These are phyloP conservation scores for Jacana jacana DNA, from an alignment of 2,113 vertebrate genomes.

Conservation along the genomic window DNA sequence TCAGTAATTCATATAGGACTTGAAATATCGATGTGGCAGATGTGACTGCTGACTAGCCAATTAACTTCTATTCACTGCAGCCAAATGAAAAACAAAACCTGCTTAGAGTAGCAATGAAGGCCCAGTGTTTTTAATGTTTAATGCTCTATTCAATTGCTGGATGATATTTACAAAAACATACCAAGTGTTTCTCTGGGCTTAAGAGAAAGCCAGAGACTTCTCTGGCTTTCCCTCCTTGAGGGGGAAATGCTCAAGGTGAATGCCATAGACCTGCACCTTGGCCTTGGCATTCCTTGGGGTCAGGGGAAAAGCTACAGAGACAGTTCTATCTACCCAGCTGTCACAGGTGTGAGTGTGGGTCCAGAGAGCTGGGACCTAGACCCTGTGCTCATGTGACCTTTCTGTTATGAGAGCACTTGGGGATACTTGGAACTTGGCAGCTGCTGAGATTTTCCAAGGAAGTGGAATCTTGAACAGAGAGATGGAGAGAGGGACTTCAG, in stretches of 20 bases:
- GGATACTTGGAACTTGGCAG: background rate
- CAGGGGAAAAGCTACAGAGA: background rate
- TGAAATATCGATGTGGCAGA: background rate
- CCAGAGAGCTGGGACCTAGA: background rate
- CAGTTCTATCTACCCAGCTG: background rate
- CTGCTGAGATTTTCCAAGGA: background rate
- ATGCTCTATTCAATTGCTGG: background rate
- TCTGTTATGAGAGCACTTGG: background rate
- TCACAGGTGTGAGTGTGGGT: background rate
- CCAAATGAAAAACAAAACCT: slow-evolving; percentile 12
- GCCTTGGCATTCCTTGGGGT: background rate
- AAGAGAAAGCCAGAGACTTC: no score
- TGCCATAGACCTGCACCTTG: background rate
- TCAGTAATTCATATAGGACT: background rate
- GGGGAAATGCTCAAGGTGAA: background rate
- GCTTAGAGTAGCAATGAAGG: background rate
- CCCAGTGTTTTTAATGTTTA: background rate
- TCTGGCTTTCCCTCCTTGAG: no score
- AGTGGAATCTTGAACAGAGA: accelerated
- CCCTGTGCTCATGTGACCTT: accelerated
- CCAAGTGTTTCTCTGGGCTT: background rate
- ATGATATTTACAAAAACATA: background rate
- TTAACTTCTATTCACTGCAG: slow-evolving; percentile 14
- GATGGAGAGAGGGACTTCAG: background rate
- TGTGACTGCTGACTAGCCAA: background rate